These are phyloP conservation scores for Sebastes ruberrimus DNA, from an alignment of 2,797 vertebrate species.

Conservation along the genomic window DNA sequence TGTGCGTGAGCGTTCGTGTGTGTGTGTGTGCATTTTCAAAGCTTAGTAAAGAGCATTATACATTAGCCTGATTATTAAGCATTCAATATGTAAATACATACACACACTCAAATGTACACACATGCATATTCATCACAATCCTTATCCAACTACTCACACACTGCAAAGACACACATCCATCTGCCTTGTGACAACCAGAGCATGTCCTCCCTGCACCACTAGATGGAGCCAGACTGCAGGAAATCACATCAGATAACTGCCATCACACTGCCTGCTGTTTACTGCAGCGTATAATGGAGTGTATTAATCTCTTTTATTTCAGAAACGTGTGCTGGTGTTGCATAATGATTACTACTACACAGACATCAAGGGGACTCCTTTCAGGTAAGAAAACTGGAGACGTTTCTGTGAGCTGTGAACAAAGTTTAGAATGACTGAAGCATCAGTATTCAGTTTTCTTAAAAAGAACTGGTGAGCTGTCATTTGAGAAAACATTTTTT, in stretches of 20 bases:
- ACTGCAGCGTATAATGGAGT: background rate
- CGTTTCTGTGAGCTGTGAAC: background rate
- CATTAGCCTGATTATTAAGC: constrained; percentile 50
- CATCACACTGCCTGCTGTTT: background rate
- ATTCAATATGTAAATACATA: constrained; percentile 39
- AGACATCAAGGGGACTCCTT: constrained; percentile 97
- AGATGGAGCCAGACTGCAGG: constrained; percentile 71
- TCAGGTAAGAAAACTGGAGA: constrained; percentile 86
- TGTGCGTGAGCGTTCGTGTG: background rate
- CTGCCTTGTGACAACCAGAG: background rate
- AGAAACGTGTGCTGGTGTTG: constrained; percentile 98
- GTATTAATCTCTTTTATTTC: constrained; percentile 58
- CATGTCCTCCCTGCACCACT: constrained; percentile 37
- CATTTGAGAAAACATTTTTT: background rate
- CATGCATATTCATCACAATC: constrained; percentile 25
- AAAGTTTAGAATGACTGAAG: background rate
- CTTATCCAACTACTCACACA: background rate
- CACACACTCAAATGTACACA: background rate
- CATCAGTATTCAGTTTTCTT: background rate
- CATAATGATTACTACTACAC: constrained; percentile 99
- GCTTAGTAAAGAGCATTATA: constrained; percentile 41
- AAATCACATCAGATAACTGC: constrained; percentile 31
- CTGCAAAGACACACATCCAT: background rate
- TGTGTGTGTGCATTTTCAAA: constrained; percentile 35
- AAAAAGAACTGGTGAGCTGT: background rate